Conservation (phyloP, 2,113 vertebrate genomes). For the Canis aureus region DNA sequence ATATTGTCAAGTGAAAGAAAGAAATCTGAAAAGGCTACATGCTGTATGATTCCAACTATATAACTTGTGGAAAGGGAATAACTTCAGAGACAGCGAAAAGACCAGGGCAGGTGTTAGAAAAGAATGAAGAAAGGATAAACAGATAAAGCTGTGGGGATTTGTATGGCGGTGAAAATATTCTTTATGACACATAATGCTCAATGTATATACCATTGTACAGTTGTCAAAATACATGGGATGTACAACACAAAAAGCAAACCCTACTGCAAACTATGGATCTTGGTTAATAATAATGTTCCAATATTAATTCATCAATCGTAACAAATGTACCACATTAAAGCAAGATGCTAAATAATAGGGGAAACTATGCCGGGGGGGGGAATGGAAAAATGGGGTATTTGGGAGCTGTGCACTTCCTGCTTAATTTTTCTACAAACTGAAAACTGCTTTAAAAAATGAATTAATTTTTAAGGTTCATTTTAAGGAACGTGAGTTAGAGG, state of each 20-base stretch:
- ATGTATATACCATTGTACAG: no score
- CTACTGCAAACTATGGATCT: neutral
- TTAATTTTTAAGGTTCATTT: neutral
- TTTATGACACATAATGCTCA: neutral
- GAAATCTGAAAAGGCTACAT: neutral
- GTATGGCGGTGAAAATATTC: neutral
- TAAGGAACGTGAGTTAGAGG: neutral
- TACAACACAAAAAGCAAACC: neutral
- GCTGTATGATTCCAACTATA: neutral
- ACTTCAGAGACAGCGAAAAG: neutral
- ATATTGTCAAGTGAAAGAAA: neutral
- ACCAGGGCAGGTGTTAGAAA: neutral
- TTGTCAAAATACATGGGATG: neutral
- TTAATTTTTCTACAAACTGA: neutral
- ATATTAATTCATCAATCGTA: neutral
- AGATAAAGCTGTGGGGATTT: neutral
- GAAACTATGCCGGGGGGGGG: neutral
- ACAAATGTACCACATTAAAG: neutral
- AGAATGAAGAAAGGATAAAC: neutral
- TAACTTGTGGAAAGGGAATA: neutral
- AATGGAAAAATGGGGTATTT: fast-evolving
- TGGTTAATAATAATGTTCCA: neutral
- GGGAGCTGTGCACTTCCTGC: neutral
- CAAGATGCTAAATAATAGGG: neutral
- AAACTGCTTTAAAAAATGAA: neutral